These are phyloP conservation scores for Eremobia ochroleuca DNA, from an alignment of 2,888 invertebrate genomes.

Conservation along the genomic window DNA sequence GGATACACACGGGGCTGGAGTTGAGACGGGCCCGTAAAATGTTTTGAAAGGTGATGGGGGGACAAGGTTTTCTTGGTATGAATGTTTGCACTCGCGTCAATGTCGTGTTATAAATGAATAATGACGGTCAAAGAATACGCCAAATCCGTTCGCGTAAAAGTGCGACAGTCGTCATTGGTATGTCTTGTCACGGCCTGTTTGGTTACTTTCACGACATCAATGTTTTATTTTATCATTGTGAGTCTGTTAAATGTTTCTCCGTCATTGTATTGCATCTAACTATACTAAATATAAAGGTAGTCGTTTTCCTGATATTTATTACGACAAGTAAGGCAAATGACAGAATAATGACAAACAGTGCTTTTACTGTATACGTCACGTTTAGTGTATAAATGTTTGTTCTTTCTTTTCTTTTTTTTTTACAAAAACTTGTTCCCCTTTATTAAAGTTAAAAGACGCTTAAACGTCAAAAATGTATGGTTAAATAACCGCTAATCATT, in stretches of 20 bases:
- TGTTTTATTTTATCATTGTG: constrained; percentile 13
- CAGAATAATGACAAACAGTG: not conserved
- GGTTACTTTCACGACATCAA: constrained; percentile 23
- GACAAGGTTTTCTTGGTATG: not conserved
- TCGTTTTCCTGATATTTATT: not conserved
- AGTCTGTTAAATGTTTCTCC: constrained; percentile 13
- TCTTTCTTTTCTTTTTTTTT: not conserved
- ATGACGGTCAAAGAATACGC: not conserved
- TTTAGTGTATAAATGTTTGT: not conserved
- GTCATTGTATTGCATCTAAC: not conserved
- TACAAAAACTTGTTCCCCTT: not conserved
- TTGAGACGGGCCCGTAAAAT: constrained; percentile 31
- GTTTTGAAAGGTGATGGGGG: not conserved
- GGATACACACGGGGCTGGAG: constrained; percentile 66
- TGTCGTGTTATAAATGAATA: too few relatives aligned
- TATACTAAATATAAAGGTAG: not conserved
- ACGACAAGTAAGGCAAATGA: not conserved
- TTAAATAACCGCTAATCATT: not conserved
- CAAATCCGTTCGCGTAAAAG: not conserved
- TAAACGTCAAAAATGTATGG: not conserved
- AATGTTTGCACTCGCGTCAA: not conserved
- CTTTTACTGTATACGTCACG: not conserved
- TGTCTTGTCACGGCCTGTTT: constrained; percentile 16
- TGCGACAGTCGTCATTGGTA: constrained; percentile 5
- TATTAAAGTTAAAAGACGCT: not conserved